These are phyloP conservation scores for Ahaetulla prasina DNA, from an alignment of 2,113 vertebrate species.

Conservation along the genomic window DNA sequence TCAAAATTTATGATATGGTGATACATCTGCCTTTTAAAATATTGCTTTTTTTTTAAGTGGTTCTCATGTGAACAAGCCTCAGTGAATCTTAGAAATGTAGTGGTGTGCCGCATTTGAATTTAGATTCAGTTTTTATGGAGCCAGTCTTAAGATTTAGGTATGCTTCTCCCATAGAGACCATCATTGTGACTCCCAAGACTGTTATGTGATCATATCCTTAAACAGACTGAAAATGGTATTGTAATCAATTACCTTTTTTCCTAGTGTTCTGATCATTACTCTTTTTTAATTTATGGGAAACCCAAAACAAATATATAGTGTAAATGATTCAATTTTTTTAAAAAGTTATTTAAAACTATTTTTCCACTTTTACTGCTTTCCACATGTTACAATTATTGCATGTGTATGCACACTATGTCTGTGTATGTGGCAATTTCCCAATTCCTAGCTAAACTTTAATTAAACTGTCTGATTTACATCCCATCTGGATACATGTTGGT, in stretches of 20 bases:
- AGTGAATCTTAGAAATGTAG: background rate
- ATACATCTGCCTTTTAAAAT: background rate
- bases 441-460: conserved; percentile 24
- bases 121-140: background rate
- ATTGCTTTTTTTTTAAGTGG: background rate
- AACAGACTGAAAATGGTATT: background rate
- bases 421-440: background rate
- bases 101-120: background rate
- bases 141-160: background rate
- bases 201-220: background rate
- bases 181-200: background rate
- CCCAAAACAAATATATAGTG: background rate
- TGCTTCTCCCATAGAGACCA: background rate
- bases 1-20: background rate
- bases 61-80: background rate
- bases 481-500: conserved; percentile 7
- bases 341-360: background rate
- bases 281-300: background rate
- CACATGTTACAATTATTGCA: background rate
- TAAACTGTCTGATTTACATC: conserved; percentile 9
- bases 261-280: background rate
- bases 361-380: background rate
- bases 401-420: background rate
- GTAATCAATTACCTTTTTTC: background rate
- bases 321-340: background rate